Evolutionary conservation across 2,888 invertebrate genomes (phyloP).

Genomic region (Pandemis heparana): DNA sequence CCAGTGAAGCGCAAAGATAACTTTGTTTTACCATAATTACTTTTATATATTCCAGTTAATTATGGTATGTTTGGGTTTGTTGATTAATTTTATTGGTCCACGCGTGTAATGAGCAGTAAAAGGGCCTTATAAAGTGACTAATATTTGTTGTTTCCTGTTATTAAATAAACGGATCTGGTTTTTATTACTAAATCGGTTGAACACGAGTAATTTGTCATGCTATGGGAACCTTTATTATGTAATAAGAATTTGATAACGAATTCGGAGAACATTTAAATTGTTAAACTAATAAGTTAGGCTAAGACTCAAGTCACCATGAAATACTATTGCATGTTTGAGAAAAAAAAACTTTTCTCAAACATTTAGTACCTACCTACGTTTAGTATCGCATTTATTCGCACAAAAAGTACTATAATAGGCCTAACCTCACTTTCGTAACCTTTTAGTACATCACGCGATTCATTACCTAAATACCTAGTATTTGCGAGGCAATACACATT

Average conservation of each 20-base stretch:
- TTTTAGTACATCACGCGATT: constrained; percentile 4
- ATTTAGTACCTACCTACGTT: no score
- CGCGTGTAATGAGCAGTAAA: constrained; percentile 22
- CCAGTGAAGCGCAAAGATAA: not conserved
- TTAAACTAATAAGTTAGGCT: no score
- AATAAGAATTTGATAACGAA: no score
- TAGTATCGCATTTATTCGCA: no score
- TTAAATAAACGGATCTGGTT: constrained; percentile 17
- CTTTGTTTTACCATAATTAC: not conserved
- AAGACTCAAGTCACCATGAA: no score
- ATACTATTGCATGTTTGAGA: no score
- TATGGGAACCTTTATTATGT: not conserved
- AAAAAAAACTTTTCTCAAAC: no score
- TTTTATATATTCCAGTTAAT: not conserved
- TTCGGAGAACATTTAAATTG: no score
- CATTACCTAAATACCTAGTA: constrained; percentile 10
- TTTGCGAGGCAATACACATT: not conserved
- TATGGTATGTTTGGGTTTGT: not conserved
- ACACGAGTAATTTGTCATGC: not conserved
- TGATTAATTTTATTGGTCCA: constrained; percentile 20
- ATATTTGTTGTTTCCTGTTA: constrained; percentile 21
- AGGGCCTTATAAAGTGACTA: constrained; percentile 29
- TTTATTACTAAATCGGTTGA: constrained; percentile 13
- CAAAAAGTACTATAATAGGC: no score
- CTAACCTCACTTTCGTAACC: not conserved